Percentiles rank a stretch among this genome's conserved stretches.
Evolutionary conservation across 2,797 vertebrate genomes (phyloP).

Genomic region (Megalops cyprinoides): DNA sequence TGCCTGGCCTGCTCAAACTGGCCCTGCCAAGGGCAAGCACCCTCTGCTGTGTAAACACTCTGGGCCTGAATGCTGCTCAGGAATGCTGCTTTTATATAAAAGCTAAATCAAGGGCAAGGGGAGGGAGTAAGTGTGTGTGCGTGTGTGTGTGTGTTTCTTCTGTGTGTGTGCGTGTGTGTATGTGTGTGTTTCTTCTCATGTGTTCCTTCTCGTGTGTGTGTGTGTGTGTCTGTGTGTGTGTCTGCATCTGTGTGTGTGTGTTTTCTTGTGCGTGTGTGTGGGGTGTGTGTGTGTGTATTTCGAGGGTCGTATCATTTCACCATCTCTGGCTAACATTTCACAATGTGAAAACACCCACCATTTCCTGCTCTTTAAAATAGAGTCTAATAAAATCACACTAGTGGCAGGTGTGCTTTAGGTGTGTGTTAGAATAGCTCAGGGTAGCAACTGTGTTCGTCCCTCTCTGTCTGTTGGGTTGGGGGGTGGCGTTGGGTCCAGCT

Average conservation of each 20-base stretch:
- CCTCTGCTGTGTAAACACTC: constrained; percentile 78
- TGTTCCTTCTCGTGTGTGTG: not conserved
- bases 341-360: constrained; percentile 53
- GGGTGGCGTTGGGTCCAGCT: not conserved
- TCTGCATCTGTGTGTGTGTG: not conserved
- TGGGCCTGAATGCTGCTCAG: constrained; percentile 75
- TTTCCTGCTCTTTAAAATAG: constrained; percentile 61
- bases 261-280: constrained; percentile 31
- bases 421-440: no score
- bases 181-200: not conserved
- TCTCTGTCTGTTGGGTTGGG: no score
- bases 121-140: constrained; percentile 72
- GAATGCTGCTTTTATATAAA: constrained; percentile 79
- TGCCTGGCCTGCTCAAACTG: constrained; percentile 51
- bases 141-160: not conserved
- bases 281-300: no score
- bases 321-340: no score
- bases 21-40: constrained; percentile 72
- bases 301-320: no score
- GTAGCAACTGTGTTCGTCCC: not conserved
- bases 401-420: no score
- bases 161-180: not conserved
- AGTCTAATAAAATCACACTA: no score
- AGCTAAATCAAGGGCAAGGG: constrained; percentile 73
- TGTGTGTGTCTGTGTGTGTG: not conserved